A percentile compares a stretch with the other conserved stretches of the same genome.
phyloP scores from a whole-genome alignment of 37 sponge, comb jelly and placozoan species.

The Corticium candelabrum region DNA sequence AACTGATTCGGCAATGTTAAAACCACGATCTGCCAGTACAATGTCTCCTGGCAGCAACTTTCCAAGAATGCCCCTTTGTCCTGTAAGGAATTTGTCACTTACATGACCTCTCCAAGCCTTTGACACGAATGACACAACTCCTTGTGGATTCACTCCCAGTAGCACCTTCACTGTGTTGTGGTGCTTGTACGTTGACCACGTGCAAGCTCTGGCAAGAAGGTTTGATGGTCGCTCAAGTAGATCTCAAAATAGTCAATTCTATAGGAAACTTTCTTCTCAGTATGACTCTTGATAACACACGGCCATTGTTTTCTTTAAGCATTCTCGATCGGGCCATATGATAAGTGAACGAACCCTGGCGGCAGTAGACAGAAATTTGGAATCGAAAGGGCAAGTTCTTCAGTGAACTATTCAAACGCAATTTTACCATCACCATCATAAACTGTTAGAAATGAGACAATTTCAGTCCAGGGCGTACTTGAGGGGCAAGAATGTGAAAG shows the following conservation, averaged over 20 bases:
- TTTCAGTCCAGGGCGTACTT: no score
- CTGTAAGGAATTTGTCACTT: constrained; percentile 60
- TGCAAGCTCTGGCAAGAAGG: constrained; percentile 34
- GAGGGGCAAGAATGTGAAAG: no score
- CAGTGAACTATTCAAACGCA: constrained; percentile 11
- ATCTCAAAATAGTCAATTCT: constrained; percentile 70
- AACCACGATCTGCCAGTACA: constrained; percentile 59
- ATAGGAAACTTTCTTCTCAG: constrained; percentile 21
- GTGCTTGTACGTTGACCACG: constrained; percentile 45
- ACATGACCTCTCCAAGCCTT: constrained; percentile 52
- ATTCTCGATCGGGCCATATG: constrained; percentile 53
- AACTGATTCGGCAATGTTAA: constrained; percentile 57
- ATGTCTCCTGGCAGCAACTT: constrained; percentile 63
- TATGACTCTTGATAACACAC: constrained; percentile 28
- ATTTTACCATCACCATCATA: constrained; percentile 29
- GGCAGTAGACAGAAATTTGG: no score
- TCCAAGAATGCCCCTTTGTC: constrained; percentile 38
- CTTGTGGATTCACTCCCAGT: constrained; percentile 59
- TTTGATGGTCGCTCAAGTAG: constrained; percentile 41
- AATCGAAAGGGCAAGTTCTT: constrained; percentile 51
- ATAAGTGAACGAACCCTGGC: constrained; percentile 24
- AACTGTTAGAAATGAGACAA: constrained; percentile 47
- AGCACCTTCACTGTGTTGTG: constrained; percentile 54
- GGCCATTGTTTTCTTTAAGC: constrained; percentile 40
- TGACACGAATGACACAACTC: constrained; percentile 42